These are phyloP conservation scores for Cyclophora punctaria DNA, from an alignment of 2,888 invertebrate genomes.

Conservation along the genomic window DNA sequence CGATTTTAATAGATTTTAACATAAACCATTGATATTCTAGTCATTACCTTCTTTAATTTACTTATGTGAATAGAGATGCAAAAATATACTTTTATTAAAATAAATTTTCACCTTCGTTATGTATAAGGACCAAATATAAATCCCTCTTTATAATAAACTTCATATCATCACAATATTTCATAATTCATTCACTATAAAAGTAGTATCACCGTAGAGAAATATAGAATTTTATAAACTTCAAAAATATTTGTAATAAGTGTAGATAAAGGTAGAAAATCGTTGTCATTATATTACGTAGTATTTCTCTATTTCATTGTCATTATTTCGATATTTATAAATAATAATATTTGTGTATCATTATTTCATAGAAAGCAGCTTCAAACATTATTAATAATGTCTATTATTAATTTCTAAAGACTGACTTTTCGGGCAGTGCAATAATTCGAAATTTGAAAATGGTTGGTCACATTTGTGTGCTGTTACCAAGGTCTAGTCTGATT, in stretches of 20 bases:
- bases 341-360: no score
- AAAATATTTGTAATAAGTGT: constrained; percentile 12
- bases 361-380: no score
- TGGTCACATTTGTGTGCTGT: not conserved
- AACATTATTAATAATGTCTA: constrained; percentile 4
- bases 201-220: constrained; percentile 28
- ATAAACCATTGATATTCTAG: no score
- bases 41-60: not conserved
- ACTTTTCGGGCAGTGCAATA: constrained; percentile 68
- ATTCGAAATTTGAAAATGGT: constrained; percentile 5
- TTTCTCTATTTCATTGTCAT: not conserved
- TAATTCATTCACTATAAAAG: constrained; percentile 25
- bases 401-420: constrained; percentile 48
- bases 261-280: constrained; percentile 9
- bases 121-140: constrained; percentile 60
- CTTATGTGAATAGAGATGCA: not conserved
- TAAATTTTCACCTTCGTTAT: constrained; percentile 34
- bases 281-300: not conserved
- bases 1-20: not conserved
- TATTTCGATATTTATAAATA: no score
- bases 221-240: constrained; percentile 36
- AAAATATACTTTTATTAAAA: not conserved
- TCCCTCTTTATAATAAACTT: constrained; percentile 35
- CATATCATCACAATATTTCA: constrained; percentile 51
- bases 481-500: constrained; percentile 13